Evolutionary conservation across 2,888 invertebrate species (phyloP).

Genomic region (Muschampia plurimacula): DNA sequence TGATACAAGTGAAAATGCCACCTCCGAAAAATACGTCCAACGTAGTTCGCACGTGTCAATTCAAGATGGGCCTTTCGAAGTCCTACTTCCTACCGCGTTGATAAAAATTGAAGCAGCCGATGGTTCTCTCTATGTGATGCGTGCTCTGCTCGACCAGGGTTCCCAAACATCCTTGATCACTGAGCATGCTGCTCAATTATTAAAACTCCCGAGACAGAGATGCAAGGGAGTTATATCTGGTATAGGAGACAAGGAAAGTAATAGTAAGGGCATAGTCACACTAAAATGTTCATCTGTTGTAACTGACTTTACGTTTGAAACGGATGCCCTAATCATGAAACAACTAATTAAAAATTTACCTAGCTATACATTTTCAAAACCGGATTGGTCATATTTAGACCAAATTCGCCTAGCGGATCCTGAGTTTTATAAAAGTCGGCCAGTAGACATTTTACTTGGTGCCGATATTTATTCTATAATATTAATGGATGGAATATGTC

Average conservation of each 20-base stretch:
- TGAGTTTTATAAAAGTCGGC: background rate
- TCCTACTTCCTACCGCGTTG: slow-evolving; percentile 3
- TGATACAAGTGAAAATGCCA: background rate
- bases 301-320: background rate
- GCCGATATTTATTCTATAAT: background rate
- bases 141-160: slow-evolving; percentile 27
- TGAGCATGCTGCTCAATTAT: slow-evolving; percentile 18
- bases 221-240: slow-evolving; percentile 22
- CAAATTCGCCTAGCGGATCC: slow-evolving; percentile 13
- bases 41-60: background rate
- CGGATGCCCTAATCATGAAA: slow-evolving; percentile 8
- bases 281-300: background rate
- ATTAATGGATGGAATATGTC: slow-evolving; percentile 4
- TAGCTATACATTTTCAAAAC: background rate
- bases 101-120: background rate
- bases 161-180: slow-evolving; percentile 31
- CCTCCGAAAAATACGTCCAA: background rate
- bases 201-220: slow-evolving; percentile 15
- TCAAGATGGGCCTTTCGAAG: background rate
- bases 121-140: background rate
- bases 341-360: slow-evolving; percentile 14
- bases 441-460: slow-evolving; percentile 10
- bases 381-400: background rate
- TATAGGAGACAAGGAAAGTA: background rate
- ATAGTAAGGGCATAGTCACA: background rate